Percentiles rank a stretch among this genome's conserved stretches.
Conservation (phyloP, 2,113 vertebrate genomes). For the Macroglossus sobrinus region DNA sequence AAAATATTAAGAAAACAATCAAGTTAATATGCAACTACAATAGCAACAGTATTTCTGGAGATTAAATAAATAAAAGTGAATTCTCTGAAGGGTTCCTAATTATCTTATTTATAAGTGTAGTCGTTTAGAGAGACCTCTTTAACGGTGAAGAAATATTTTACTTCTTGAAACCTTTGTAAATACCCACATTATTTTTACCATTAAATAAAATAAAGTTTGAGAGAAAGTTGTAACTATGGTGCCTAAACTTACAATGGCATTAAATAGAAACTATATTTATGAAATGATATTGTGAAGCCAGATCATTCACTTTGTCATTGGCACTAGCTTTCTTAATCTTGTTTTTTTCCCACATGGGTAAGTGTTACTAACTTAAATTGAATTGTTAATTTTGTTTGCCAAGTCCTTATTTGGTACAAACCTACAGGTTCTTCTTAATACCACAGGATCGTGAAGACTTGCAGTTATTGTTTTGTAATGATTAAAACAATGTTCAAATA, state of each 20-base stretch:
- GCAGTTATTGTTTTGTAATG: constrained; percentile 78
- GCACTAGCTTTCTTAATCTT: background rate
- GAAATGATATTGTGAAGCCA: background rate
- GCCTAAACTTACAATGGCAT: constrained; percentile 4
- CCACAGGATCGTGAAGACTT: constrained; percentile 62
- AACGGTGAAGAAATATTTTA: background rate
- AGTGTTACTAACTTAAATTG: constrained; percentile 82
- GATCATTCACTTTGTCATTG: background rate
- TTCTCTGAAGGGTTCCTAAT: constrained; percentile 12
- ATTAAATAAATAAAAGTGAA: constrained; percentile 25
- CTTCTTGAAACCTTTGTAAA: background rate
- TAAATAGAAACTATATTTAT: constrained; percentile 7
- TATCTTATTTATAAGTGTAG: background rate
- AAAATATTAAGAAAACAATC: constrained; percentile 24
- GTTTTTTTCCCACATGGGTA: constrained; percentile 36
- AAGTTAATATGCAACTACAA: background rate
- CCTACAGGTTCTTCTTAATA: constrained; percentile 71
- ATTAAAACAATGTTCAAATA: constrained; percentile 78
- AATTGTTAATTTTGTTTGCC: constrained; percentile 70
- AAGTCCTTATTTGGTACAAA: constrained; percentile 75
- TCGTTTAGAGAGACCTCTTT: background rate
- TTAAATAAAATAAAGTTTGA: constrained; percentile 12
- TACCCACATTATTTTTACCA: constrained; percentile 18
- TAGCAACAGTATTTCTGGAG: background rate
- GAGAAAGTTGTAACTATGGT: background rate